Evolutionary conservation across 2,113 vertebrate species (phyloP).

Genomic region (Pterocles burchelli): DNA sequence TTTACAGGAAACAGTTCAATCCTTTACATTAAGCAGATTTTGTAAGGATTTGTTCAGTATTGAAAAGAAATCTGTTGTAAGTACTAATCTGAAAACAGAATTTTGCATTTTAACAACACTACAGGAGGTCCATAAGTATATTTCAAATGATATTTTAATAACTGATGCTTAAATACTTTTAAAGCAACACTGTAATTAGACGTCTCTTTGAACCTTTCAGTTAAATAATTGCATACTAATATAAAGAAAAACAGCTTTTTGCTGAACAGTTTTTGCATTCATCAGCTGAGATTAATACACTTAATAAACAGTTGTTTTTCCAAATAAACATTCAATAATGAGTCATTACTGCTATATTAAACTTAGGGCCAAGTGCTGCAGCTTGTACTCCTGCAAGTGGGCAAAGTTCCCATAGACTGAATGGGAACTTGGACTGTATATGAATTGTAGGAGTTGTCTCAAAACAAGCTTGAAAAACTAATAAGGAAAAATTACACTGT

Average conservation of each 20-base stretch:
- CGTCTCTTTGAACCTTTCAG: slow-evolving; percentile 48
- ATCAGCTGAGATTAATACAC: slow-evolving; percentile 39
- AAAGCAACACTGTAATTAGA: slow-evolving; percentile 44
- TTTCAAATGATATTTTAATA: slow-evolving; percentile 58
- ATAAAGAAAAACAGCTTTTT: slow-evolving; percentile 51
- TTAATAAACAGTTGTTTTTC: slow-evolving; percentile 47
- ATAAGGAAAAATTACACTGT: not conserved
- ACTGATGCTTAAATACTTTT: slow-evolving; percentile 45
- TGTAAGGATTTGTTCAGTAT: not conserved
- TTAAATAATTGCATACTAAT: slow-evolving; percentile 39
- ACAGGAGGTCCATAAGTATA: slow-evolving; percentile 21
- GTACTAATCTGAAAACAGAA: slow-evolving; percentile 13
- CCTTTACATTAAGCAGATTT: slow-evolving; percentile 26
- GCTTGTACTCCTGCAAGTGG: slow-evolving; percentile 4
- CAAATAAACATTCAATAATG: slow-evolving; percentile 42
- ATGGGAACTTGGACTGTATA: not conserved
- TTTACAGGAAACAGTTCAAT: not conserved
- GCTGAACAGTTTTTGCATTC: slow-evolving; percentile 23
- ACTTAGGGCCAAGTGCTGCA: slow-evolving; percentile 5
- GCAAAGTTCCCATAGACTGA: not conserved
- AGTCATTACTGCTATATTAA: slow-evolving; percentile 39
- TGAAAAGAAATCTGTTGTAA: slow-evolving; percentile 3
- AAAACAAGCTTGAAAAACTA: not conserved
- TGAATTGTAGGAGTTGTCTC: not conserved
- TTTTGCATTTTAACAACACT: not conserved